Percentiles rank a stretch among this genome's conserved stretches.
These are phyloP conservation scores for Spea hammondii DNA, from an alignment of 2,797 vertebrate genomes.

Conservation along the genomic window DNA sequence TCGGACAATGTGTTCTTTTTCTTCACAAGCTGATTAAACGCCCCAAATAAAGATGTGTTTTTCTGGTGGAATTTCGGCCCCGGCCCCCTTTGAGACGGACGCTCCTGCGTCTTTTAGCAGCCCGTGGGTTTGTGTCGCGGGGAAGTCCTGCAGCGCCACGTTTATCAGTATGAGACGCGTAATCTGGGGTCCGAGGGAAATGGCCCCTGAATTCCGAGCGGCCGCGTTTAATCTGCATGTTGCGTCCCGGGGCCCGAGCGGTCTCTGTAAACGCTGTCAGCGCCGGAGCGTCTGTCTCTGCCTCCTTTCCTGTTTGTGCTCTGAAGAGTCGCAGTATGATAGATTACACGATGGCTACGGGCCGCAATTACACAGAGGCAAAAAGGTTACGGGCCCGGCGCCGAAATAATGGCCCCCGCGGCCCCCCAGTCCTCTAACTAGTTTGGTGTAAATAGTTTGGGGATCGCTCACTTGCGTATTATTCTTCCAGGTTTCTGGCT, in stretches of 20 bases:
- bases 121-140: conserved; percentile 20
- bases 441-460: no score
- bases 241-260: background rate
- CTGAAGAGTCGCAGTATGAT: background rate
- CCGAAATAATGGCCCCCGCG: no score
- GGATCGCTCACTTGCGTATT: no score
- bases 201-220: conserved; percentile 44
- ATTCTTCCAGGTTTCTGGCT: no score
- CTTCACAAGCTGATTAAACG: no score
- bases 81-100: rapidly evolving
- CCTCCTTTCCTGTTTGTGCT: conserved; percentile 51
- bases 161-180: conserved; percentile 46
- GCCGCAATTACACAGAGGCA: background rate
- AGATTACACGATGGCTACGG: conserved; percentile 20
- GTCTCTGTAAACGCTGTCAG: conserved; percentile 40
- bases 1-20: no score
- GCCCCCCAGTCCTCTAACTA: no score
- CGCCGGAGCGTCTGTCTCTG: conserved; percentile 36
- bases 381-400: background rate
- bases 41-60: no score
- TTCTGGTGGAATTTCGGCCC: no score
- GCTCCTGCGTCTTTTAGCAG: conserved; percentile 14
- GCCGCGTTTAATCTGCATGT: conserved; percentile 51
- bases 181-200: conserved; percentile 32
- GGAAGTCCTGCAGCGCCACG: conserved; percentile 43